These are phyloP conservation scores for Colletes latitarsis DNA, from an alignment of 1,140 invertebrate genomes.

Conservation along the genomic window DNA sequence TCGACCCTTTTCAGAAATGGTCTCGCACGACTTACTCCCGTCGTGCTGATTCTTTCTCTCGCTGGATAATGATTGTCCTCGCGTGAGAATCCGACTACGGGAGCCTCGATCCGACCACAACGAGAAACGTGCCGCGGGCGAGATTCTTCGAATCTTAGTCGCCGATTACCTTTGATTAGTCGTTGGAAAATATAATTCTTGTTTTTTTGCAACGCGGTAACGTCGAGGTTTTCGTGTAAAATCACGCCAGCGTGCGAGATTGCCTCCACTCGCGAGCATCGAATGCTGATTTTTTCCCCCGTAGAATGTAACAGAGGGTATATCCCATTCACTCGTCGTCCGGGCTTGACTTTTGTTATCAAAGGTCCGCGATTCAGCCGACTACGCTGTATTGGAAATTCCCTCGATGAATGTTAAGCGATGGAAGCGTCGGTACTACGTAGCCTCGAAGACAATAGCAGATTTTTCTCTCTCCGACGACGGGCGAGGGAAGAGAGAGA, in stretches of 20 bases:
- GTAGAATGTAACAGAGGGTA: slow-evolving; percentile 1
- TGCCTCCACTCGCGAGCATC: neutral
- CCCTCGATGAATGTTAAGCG: slow-evolving; percentile 48
- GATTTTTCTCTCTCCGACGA: slow-evolving; percentile 17
- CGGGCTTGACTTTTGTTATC: slow-evolving; percentile 54
- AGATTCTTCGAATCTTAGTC: slow-evolving; percentile 52
- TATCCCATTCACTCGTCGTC: slow-evolving; percentile 40
- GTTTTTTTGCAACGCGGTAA: neutral
- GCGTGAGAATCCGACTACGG: slow-evolving; percentile 71
- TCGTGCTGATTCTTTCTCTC: slow-evolving; percentile 18
- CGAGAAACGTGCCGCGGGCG: slow-evolving; percentile 64
- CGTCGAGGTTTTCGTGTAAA: neutral
- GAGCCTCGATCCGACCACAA: slow-evolving; percentile 61
- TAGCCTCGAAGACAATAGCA: slow-evolving; percentile 52
- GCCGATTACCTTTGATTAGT: slow-evolving; percentile 23
- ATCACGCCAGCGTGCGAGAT: neutral
- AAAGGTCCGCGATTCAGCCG: slow-evolving; percentile 50
- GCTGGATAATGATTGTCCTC: slow-evolving; percentile 67
- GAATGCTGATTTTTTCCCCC: neutral
- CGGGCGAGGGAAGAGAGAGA: too few relatives aligned
- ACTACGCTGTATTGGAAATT: slow-evolving; percentile 57
- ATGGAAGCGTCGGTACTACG: slow-evolving; percentile 36
- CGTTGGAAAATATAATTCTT: too few relatives aligned
- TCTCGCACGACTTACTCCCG: slow-evolving; percentile 49
- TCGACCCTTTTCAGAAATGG: slow-evolving; percentile 48